Evolutionary conservation across 2,113 vertebrate genomes (phyloP).

Genomic region (Cyphomyrus plagiostoma): DNA sequence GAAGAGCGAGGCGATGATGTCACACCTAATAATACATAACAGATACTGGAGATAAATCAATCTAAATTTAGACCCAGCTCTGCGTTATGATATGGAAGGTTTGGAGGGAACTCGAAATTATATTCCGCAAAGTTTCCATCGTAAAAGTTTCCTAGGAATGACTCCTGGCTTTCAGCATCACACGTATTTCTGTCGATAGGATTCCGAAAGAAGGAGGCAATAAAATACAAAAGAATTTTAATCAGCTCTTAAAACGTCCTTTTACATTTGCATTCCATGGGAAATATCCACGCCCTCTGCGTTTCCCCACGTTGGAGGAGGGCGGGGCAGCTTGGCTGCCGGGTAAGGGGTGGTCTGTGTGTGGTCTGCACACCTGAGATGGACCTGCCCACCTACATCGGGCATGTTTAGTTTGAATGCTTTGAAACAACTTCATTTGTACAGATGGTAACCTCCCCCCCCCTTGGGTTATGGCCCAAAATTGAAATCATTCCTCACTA

Average conservation of each 20-base stretch:
- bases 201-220: constrained; percentile 17
- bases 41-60: constrained; percentile 20
- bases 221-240: constrained; percentile 28
- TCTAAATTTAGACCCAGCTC: constrained; percentile 6
- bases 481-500: constrained; percentile 21
- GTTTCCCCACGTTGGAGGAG: not conserved
- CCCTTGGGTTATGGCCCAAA: not conserved
- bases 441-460: constrained; percentile 20
- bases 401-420: constrained; percentile 22
- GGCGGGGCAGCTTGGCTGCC: not conserved
- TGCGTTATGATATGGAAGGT: constrained; percentile 19
- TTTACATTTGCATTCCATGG: not conserved
- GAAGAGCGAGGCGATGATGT: constrained; percentile 10
- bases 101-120: constrained; percentile 20
- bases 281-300: not conserved
- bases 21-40: constrained; percentile 18
- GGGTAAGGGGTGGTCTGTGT: not conserved
- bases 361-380: constrained; percentile 29
- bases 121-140: constrained; percentile 27
- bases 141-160: constrained; percentile 19
- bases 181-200: constrained; percentile 20
- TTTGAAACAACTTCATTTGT: constrained; percentile 24
- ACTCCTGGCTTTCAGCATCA: constrained; percentile 21
- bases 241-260: constrained; percentile 23
- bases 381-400: not conserved